A percentile compares a stretch with the other conserved stretches of the same genome.
These are phyloP conservation scores for Myrmophylax atrothorax DNA, from an alignment of 2,113 vertebrate species.

Conservation along the genomic window DNA sequence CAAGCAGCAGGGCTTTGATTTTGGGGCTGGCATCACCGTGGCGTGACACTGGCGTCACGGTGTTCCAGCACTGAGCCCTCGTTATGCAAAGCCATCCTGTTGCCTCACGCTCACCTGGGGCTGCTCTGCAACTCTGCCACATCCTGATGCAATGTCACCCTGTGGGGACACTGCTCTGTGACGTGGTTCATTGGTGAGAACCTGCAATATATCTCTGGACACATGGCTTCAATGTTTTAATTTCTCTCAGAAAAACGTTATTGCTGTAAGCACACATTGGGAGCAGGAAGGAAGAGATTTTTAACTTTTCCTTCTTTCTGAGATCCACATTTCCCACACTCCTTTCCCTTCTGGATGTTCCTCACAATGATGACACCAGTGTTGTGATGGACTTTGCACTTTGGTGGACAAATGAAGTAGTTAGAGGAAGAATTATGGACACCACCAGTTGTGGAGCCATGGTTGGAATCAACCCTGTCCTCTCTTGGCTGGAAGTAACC, in stretches of 20 bases:
- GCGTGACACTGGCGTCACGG: neutral
- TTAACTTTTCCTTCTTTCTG: neutral
- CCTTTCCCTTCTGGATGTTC: neutral
- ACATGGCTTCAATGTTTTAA: neutral
- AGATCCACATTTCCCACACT: neutral
- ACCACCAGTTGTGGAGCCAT: neutral
- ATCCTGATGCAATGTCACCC: neutral
- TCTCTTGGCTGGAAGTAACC: neutral
- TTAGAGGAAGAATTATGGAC: neutral
- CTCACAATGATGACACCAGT: neutral
- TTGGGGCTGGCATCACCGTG: neutral
- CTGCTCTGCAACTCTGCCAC: neutral
- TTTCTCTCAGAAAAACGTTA: neutral
- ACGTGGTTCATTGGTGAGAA: neutral
- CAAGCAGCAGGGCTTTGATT: neutral
- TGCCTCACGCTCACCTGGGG: neutral
- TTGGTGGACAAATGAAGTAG: neutral
- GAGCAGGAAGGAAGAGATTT: neutral
- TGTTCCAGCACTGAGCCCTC: neutral
- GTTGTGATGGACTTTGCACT: neutral
- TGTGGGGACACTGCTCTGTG: neutral
- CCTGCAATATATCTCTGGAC: neutral
- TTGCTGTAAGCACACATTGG: accelerated
- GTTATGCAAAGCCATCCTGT: neutral
- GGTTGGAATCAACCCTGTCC: neutral